Base-by-base conservation (phyloP, 2,888 invertebrate genomes). In the Drosophila phalerata region DNA sequence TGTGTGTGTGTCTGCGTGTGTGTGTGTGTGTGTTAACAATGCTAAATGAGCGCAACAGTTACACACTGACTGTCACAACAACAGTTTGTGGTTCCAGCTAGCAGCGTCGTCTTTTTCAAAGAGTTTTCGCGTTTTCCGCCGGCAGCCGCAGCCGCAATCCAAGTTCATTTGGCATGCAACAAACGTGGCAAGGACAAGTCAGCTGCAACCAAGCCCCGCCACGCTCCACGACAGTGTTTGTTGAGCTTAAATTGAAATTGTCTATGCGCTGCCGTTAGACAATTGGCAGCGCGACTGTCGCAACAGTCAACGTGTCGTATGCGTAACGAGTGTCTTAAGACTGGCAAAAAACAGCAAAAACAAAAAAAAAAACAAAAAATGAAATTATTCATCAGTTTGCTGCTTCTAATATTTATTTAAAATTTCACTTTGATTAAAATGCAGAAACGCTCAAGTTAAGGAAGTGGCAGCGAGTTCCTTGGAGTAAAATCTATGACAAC, bases 341-440 rank as follows among this genome's bases (percentile, higher is more conserved):
- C 34, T 22, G 8, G 13, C n/a, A 17, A 4, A 1, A 65, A 47
- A n/a, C n/a, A n/a, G n/a, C n/a, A n/a, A n/a, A n/a, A n/a, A n/a
- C n/a, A n/a, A n/a, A n/a, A 17, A 4, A 1, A 65, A 47, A 9
- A 37, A 4, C 37, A n/a, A 19, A 19, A 43, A 42, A 47, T 61
- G 30, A 53, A 81, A 63, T 77, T 78, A 78, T 78, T 73, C 77
- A 77, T 61, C 64, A 61, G 61, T 53, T 76, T 55, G 34, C 68
- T 25, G 63, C 48, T 69, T 85, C 73, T 47, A 73, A 73, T 82
- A 89, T 89, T 85, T 84, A 85, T 85, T 69, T 89, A 73, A 89
- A 79, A 88, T 88, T 82, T 69, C 69, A 45, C 88, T 84, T 88
- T 88, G 86, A 88, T 85, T 85, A 89, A 89, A 89, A 89, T 84